These are phyloP conservation scores for Theristus sp. DNA, from an alignment of 2,888 invertebrate genomes.

Conservation along the genomic window DNA sequence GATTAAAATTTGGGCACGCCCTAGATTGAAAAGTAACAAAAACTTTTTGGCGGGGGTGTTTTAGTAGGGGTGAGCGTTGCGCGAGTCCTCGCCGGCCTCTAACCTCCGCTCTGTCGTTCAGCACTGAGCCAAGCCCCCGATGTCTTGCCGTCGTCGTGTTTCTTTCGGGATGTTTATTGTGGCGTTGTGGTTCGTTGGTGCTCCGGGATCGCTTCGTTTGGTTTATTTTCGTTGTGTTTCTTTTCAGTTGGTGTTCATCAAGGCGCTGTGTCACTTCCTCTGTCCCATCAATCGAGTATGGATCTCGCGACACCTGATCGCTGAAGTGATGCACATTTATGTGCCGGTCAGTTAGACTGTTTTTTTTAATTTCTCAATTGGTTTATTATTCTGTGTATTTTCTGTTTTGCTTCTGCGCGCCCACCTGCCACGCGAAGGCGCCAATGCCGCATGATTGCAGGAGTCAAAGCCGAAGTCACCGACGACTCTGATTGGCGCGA, in stretches of 20 bases:
- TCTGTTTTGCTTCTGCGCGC: neutral
- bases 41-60: too few species aligned
- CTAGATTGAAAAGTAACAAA: too few species aligned
- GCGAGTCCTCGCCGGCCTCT: too few species aligned
- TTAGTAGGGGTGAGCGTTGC: too few species aligned
- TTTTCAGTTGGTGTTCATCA: neutral
- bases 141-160: too few species aligned
- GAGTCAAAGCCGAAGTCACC: neutral
- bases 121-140: too few species aligned
- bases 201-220: too few species aligned
- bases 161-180: too few species aligned
- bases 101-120: too few species aligned
- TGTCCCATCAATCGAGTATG: neutral
- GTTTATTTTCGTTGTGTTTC: neutral
- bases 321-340: neutral
- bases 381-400: neutral
- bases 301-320: neutral
- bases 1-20: too few species aligned
- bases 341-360: neutral
- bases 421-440: neutral
- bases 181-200: too few species aligned
- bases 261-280: neutral
- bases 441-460: neutral
- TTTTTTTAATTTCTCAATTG: neutral
- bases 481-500: neutral